A percentile compares a stretch with the other conserved stretches of the same genome.
phyloP scores from a whole-genome alignment of 2,888 invertebrate genomes.

The Drosophila formosana region DNA sequence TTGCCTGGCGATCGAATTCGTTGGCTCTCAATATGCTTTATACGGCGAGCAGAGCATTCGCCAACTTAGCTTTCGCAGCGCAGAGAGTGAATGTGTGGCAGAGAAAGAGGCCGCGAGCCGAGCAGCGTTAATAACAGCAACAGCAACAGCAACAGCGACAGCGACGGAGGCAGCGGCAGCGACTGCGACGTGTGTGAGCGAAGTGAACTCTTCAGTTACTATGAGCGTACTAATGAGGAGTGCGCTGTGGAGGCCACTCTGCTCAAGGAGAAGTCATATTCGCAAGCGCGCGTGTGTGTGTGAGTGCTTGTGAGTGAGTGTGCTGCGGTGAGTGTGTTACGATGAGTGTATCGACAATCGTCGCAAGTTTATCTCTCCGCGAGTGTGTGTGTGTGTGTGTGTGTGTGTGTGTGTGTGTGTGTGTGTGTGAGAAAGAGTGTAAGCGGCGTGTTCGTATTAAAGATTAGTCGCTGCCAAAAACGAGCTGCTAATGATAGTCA shows the following conservation, averaged over 20 bases:
- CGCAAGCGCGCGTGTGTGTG: constrained; percentile 4
- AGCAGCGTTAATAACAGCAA: too few relatives aligned
- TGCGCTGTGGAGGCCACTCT: constrained; percentile 36
- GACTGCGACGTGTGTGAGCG: constrained; percentile 11
- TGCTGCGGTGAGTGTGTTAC: constrained; percentile 2
- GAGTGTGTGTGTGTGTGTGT: constrained; percentile 11
- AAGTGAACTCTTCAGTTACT: constrained; percentile 74
- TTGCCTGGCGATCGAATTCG: constrained; percentile 65
- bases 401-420: constrained; percentile 23
- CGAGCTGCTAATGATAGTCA: constrained; percentile 10
- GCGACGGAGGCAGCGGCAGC: constrained; percentile 10
- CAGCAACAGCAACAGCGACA: background rate
- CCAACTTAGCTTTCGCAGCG: constrained; percentile 41
- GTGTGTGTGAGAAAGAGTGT: constrained; percentile 21
- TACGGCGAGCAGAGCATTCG: constrained; percentile 16
- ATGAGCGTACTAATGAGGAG: constrained; percentile 75
- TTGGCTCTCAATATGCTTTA: constrained; percentile 23
- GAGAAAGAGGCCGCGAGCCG: constrained; percentile 2
- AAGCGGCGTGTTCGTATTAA: constrained; percentile 1
- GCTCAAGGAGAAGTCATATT: constrained; percentile 27
- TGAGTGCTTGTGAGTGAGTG: constrained; percentile 19
- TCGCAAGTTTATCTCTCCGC: background rate
- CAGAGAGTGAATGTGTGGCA: constrained; percentile 14
- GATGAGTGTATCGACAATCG: constrained; percentile 48
- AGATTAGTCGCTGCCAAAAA: constrained; percentile 9